Percentiles rank a stretch among this genome's conserved stretches.
These are phyloP conservation scores for Tanypteryx hageni DNA, from an alignment of 2,888 invertebrate genomes.

Conservation along the genomic window DNA sequence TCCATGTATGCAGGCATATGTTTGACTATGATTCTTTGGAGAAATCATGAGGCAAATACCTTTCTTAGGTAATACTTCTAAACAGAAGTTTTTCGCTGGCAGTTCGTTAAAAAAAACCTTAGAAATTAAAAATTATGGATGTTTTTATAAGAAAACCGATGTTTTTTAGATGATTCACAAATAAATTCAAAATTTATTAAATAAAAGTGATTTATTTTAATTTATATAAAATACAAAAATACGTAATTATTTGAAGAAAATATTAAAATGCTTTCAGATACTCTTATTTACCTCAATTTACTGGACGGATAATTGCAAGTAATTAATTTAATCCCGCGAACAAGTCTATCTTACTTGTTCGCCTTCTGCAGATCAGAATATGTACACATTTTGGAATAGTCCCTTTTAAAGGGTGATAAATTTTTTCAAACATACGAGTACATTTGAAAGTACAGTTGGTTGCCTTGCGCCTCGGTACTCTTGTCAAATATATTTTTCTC, in stretches of 20 bases:
- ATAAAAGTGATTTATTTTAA: slow-evolving; percentile 57
- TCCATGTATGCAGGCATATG: too few species aligned
- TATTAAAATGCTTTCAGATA: slow-evolving; percentile 26
- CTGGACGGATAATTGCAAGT: background rate
- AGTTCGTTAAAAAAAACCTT: too few species aligned
- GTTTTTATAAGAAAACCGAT: too few species aligned
- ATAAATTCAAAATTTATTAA: background rate
- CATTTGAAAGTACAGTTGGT: slow-evolving; percentile 5
- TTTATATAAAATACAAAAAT: slow-evolving; percentile 64
- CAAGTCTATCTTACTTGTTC: background rate
- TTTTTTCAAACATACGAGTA: slow-evolving; percentile 24
- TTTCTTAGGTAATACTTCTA: too few species aligned
- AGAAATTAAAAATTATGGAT: too few species aligned
- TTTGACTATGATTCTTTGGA: too few species aligned
- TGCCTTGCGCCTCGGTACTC: background rate
- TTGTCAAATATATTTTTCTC: background rate
- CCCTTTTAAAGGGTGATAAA: background rate
- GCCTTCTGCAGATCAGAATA: background rate
- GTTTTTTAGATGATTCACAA: too few species aligned
- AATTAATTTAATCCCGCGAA: background rate
- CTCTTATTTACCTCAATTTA: background rate
- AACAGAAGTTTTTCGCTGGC: too few species aligned
- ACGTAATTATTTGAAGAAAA: background rate
- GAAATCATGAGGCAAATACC: too few species aligned
- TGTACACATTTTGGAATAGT: slow-evolving; percentile 38